Base-by-base conservation (phyloP, 2,797 vertebrate genomes). In the Hoplostethus mediterraneus region DNA sequence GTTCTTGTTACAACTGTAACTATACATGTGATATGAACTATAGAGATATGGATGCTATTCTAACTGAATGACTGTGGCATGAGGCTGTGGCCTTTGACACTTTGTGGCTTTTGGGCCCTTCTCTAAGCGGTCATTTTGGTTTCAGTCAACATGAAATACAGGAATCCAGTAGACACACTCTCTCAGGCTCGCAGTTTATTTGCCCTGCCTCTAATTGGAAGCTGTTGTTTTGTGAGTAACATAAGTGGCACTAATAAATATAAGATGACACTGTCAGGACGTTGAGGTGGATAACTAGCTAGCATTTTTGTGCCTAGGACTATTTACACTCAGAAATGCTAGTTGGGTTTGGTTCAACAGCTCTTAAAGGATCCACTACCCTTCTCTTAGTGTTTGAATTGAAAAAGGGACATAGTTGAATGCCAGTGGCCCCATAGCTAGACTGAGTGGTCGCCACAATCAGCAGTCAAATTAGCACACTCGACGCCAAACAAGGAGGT, bases 71-170 rank as follows among this genome's bases (percentile, higher is more conserved):
- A 80, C 52, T 85, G 67, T 60, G 63, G 64, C 44, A 48, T 68
- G 36, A 71, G 73, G 14, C 74, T 79, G 61, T 56, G 80, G 75
- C 73, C 70, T n/a, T 89, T 81, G 77, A 81, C 84, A 75, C 81
- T 61, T 42, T 82, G 88, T 40, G 83, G 86, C 52, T 85, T 87
- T 82, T 80, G 89, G 88, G 72, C 38, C 58, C 71, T 56, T 45
- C 81, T 78, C 69, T 81, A 87, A 75, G 81, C 74, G 73, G 30
- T 83, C 77, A 81, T 87, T 88, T 82, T 81, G 71, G 74, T 87
- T 87, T 88, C 66, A 67, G 31, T 75, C 67, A 66, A 69, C 53
- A 75, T 28, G 71, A 73, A 28, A 77, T 55, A n/a, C 33, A 73
- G 59, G 77, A 73, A 73, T 78, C 58, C 79, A 63, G 62, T 73